phyloP scores from a whole-genome alignment of 2,888 invertebrate genomes.

The Rutpela maculata region DNA sequence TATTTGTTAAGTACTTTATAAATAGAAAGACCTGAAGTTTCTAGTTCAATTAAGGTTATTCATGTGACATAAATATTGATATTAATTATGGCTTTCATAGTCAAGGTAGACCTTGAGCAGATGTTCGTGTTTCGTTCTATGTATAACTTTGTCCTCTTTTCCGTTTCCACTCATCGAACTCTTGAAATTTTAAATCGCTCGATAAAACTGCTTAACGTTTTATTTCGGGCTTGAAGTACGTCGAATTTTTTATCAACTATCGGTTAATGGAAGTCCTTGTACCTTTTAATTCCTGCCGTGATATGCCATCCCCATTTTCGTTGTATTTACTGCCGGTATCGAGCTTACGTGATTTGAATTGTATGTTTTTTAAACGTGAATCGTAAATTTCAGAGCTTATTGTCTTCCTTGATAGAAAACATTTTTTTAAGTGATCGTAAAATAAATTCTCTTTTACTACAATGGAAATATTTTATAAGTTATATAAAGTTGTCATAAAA shows the following conservation, averaged over 20 bases:
- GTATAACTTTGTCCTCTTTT: neutral
- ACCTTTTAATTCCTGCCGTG: constrained; percentile 1
- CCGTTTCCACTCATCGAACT: neutral
- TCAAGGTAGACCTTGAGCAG: neutral
- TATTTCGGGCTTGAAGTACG: neutral
- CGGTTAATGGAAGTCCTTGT: neutral
- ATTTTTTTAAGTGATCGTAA: neutral
- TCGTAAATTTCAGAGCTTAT: neutral
- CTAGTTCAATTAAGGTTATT: neutral
- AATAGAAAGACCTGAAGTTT: neutral
- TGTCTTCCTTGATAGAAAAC: neutral
- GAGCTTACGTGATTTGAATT: constrained; percentile 3
- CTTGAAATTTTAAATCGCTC: neutral
- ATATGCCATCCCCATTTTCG: neutral
- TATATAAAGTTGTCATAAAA: neutral
- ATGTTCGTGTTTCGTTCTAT: constrained; percentile 3
- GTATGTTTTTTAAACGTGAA: neutral
- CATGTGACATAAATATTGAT: neutral
- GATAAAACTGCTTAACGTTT: neutral
- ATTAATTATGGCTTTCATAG: neutral
- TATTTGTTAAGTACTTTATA: neutral
- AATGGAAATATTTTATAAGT: neutral
- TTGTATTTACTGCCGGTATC: neutral
- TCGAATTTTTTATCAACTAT: neutral
- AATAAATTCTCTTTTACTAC: neutral